A percentile compares a stretch with the other conserved stretches of the same genome.
These are phyloP conservation scores for Eupeodes luniger DNA, from an alignment of 2,888 invertebrate genomes.

Conservation along the genomic window DNA sequence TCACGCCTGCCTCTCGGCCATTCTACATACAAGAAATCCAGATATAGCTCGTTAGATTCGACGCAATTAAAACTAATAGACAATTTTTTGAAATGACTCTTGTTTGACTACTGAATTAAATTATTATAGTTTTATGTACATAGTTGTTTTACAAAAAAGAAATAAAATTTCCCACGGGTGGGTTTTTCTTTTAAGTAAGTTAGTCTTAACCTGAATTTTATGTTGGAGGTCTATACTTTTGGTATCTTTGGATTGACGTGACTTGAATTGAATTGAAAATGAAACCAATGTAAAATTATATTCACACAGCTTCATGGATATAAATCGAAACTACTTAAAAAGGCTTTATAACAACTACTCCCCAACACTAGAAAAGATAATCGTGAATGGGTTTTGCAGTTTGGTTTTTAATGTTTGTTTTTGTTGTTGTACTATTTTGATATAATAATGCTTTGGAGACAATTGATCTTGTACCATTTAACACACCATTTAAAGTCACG, in stretches of 20 bases:
- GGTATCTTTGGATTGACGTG: not conserved
- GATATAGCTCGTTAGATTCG: not conserved
- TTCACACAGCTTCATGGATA: not conserved
- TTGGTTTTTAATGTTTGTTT: too few relatives aligned
- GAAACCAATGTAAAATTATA: not conserved
- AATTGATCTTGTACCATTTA: slow-evolving; percentile 17
- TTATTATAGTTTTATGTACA: too few relatives aligned
- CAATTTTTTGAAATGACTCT: not conserved
- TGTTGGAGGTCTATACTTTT: not conserved
- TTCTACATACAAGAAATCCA: not conserved
- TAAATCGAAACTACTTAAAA: not conserved
- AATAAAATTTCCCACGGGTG: slow-evolving; percentile 21
- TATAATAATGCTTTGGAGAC: not conserved
- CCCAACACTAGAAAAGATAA: not conserved
- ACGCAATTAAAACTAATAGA: not conserved
- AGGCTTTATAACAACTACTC: too few relatives aligned
- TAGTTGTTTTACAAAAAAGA: not conserved
- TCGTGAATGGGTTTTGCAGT: not conserved
- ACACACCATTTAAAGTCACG: slow-evolving; percentile 19
- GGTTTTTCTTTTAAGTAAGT: not conserved
- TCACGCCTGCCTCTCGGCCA: not conserved
- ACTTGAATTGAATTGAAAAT: slow-evolving; percentile 4
- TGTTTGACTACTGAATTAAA: not conserved
- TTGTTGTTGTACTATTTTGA: not conserved
- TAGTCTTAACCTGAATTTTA: slow-evolving; percentile 5